Percentiles rank a stretch among this genome's conserved stretches.
Conservation (phyloP, 2,888 invertebrate genomes). For the Machimus rusticus region DNA sequence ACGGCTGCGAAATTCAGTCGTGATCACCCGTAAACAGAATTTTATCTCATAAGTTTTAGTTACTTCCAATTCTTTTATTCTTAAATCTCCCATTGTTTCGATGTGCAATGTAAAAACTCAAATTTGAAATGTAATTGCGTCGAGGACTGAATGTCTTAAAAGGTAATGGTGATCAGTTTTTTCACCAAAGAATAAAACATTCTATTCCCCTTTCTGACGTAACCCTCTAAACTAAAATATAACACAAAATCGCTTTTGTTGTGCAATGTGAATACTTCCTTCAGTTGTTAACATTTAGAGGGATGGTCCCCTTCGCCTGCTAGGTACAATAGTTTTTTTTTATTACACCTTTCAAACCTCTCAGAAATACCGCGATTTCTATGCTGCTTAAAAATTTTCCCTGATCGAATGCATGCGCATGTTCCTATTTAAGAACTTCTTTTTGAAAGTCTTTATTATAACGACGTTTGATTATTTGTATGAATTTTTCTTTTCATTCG, state of each 20-base stretch:
- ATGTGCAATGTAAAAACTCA: not conserved
- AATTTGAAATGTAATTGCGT: not conserved
- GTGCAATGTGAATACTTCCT: not conserved
- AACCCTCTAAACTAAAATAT: not conserved
- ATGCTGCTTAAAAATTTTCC: not conserved
- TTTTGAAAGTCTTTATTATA: not conserved
- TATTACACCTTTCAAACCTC: not conserved
- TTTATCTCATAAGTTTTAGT: not conserved
- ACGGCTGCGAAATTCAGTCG: not conserved
- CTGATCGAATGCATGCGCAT: too few relatives aligned
- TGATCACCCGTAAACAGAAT: not conserved
- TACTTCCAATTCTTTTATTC: not conserved
- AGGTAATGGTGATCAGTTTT: not conserved
- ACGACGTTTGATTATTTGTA: not conserved
- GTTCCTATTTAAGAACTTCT: too few relatives aligned
- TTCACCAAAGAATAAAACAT: not conserved
- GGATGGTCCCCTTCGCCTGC: not conserved
- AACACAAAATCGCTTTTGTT: not conserved
- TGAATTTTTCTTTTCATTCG: not conserved
- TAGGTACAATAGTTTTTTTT: not conserved
- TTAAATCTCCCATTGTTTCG: not conserved
- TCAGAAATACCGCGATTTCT: not conserved
- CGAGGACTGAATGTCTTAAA: not conserved
- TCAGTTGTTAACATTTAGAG: not conserved
- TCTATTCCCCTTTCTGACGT: not conserved